These are phyloP conservation scores for Rhaphigaster nebulosa DNA, from an alignment of 2,888 invertebrate species.

Conservation along the genomic window DNA sequence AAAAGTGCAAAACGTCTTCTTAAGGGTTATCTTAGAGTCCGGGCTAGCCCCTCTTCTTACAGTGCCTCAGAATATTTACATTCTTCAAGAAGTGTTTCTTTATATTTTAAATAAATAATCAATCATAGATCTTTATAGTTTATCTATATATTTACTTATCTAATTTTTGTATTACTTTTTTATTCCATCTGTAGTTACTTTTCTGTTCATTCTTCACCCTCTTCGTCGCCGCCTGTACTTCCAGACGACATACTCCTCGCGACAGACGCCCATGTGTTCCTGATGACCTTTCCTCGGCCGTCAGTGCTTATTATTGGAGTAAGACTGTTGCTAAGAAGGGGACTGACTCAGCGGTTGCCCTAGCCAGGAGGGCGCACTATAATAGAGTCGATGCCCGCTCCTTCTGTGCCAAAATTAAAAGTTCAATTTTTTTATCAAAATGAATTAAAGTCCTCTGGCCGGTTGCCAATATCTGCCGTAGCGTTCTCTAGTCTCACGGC, in stretches of 20 bases:
- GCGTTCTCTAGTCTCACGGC: background rate
- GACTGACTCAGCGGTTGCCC: slow-evolving; percentile 9
- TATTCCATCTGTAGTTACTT: too few relatives aligned
- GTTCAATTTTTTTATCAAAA: slow-evolving; percentile 44
- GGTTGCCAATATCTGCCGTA: background rate
- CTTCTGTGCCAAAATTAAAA: slow-evolving; percentile 29
- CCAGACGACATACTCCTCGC: too few relatives aligned
- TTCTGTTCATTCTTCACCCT: too few relatives aligned
- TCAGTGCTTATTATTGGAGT: slow-evolving; percentile 26
- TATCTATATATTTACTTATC: too few relatives aligned
- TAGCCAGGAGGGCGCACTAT: slow-evolving; percentile 44
- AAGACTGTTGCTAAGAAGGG: background rate
- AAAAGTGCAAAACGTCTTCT: too few relatives aligned
- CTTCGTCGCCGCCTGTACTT: too few relatives aligned
- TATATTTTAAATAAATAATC: too few relatives aligned
- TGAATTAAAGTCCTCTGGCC: slow-evolving; percentile 38
- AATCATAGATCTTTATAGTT: too few relatives aligned
- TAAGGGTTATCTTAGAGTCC: too few relatives aligned
- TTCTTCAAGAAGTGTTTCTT: background rate
- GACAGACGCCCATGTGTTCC: background rate
- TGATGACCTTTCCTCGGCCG: slow-evolving; percentile 26
- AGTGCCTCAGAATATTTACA: background rate
- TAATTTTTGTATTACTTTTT: too few relatives aligned
- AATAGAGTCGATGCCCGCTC: slow-evolving; percentile 32
- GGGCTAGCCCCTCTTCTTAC: background rate